Base-by-base conservation (phyloP, 2,113 vertebrate genomes). In the Sapajus apella region DNA sequence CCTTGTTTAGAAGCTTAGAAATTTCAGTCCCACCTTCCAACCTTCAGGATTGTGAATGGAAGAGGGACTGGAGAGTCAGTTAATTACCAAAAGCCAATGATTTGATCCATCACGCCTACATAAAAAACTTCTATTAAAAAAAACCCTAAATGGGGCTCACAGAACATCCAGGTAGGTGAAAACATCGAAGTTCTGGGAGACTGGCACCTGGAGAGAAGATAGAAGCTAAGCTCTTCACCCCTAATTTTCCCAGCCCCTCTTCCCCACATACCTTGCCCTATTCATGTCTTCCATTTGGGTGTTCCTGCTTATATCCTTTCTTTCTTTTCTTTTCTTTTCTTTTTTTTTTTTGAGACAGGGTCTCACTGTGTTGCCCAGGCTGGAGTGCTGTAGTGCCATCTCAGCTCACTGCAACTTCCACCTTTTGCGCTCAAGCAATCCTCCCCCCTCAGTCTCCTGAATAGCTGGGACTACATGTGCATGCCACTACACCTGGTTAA, bases 251-350 rank as follows among this genome's bases (percentile, higher is more conserved):
- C 12, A 25, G 12, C 12, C 7, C 12, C 1, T 43, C 20, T 32
- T 37, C 17, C 25, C 76, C 17, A 21, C 56, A n/a, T 5, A 23
- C 32, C 50, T 45, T 77, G 11, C 20, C 72, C 30, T 77, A 7
- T 61, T 7, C 32, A 27, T n/a, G 43, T 92, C 76, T 87, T 47
- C 56, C 56, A 47, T 88, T 84, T 25, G 43, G 47, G 27, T 64
- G 8, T 73, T 55, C 76, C n/a, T 45, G 9, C 5, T 64, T 64
- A 64, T 30, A 64, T 30, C 61, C 61, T 64, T 30, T 0, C 8
- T 3, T 58, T 3, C 7, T 3, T 56, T 0, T 0, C 3, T 3
- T 56, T 8, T 23, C 1, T 58, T 9, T 61, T 43, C 43, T 43
- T 1, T 27, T 27, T 27, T 30, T 30, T 13, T 30, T 64, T 30